Percentiles rank a stretch among this genome's conserved stretches.
phyloP scores from a whole-genome alignment of 2,113 vertebrate species.

The Prunella fulvescens region DNA sequence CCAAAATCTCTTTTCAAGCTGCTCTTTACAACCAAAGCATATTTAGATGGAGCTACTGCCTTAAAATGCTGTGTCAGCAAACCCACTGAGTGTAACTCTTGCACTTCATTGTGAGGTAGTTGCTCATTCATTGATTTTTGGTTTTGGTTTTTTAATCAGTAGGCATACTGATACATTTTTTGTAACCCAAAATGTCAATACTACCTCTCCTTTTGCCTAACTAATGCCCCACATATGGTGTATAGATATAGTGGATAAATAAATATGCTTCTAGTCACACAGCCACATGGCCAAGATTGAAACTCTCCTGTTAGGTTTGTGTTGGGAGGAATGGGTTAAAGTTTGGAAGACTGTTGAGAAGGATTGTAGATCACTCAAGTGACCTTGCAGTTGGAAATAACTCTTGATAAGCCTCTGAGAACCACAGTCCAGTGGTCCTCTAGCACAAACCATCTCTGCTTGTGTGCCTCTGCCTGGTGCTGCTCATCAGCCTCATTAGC shows the following conservation, averaged over 20 bases:
- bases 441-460: background rate
- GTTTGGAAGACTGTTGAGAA: background rate
- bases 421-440: background rate
- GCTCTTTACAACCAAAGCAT: slow-evolving; percentile 79
- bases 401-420: background rate
- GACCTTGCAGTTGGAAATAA: background rate
- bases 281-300: background rate
- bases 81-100: slow-evolving; percentile 66
- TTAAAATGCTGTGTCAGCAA: slow-evolving; percentile 82
- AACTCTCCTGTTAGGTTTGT: background rate
- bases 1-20: slow-evolving; percentile 84
- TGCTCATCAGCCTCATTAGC: background rate
- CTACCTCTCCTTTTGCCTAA: background rate
- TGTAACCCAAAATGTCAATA: background rate
- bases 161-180: background rate
- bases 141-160: background rate
- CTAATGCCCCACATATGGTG: accelerated
- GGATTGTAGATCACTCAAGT: background rate
- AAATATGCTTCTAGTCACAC: background rate
- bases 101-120: background rate
- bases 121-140: accelerated
- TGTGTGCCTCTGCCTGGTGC: background rate
- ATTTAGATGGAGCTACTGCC: slow-evolving; percentile 87
- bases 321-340: background rate
- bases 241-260: too few species aligned